phyloP scores from a whole-genome alignment of 2,888 invertebrate species.

The Corbicula japonica region DNA sequence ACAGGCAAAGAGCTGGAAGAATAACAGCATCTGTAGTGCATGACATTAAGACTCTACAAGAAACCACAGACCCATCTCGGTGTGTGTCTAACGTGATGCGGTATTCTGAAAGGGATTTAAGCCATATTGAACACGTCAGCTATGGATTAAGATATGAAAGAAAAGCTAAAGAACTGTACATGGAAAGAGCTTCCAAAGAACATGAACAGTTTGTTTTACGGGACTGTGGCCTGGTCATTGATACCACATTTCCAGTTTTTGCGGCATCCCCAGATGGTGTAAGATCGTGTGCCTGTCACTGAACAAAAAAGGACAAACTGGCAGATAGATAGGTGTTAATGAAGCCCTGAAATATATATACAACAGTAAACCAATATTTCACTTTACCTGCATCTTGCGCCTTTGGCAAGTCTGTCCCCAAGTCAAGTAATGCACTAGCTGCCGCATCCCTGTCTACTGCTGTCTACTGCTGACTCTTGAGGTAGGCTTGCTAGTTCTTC shows the following conservation, averaged over 20 bases:
- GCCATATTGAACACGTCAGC: not conserved
- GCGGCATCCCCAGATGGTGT: constrained; percentile 14
- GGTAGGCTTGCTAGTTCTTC: too few relatives aligned
- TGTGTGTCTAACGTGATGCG: not conserved
- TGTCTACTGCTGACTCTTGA: too few relatives aligned
- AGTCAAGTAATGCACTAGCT: too few relatives aligned
- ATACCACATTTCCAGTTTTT: constrained; percentile 4
- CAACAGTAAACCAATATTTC: too few relatives aligned
- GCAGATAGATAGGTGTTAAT: too few relatives aligned
- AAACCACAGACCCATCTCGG: not conserved
- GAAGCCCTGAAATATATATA: too few relatives aligned
- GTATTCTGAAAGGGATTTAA: not conserved
- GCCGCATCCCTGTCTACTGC: too few relatives aligned
- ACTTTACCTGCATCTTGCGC: too few relatives aligned
- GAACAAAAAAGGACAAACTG: too few relatives aligned
- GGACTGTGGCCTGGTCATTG: constrained; percentile 1
- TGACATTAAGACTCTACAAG: not conserved
- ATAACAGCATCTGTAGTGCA: constrained; percentile 7
- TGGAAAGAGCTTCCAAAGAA: not conserved
- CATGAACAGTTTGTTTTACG: not conserved
- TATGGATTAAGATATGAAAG: not conserved
- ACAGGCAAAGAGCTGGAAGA: not conserved
- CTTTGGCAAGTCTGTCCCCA: too few relatives aligned
- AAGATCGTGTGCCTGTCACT: not conserved
- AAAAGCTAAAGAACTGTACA: not conserved